Conservation (phyloP, 1,140 invertebrate species). For the Bombus picipes region DNA sequence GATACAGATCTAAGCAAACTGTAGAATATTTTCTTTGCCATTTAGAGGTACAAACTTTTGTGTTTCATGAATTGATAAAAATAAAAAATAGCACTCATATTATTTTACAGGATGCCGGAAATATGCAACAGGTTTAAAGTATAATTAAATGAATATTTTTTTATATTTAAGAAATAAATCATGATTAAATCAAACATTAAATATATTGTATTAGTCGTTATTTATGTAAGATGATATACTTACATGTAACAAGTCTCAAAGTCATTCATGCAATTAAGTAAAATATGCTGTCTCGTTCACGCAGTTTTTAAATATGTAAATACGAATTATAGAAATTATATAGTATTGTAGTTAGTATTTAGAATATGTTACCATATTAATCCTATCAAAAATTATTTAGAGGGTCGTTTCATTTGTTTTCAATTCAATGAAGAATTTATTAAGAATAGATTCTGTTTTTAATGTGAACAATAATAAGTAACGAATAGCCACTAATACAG, state of each 20-base stretch:
- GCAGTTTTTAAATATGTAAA: not conserved
- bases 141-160: slow-evolving; percentile 54
- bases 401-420: not conserved
- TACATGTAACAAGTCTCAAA: slow-evolving; percentile 17
- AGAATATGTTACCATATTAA: not conserved
- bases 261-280: not conserved
- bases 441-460: not conserved
- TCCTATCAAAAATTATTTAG: not conserved
- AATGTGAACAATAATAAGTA: not conserved
- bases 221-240: not conserved
- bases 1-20: slow-evolving; percentile 18
- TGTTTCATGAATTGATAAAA: slow-evolving; percentile 42
- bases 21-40: slow-evolving; percentile 58
- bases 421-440: not conserved
- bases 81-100: slow-evolving; percentile 61
- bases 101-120: slow-evolving; percentile 68
- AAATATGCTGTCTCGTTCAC: not conserved
- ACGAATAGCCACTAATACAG: not conserved
- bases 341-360: not conserved
- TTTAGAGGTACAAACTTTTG: slow-evolving; percentile 57
- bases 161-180: slow-evolving; percentile 38
- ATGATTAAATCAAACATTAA: not conserved
- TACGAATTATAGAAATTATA: not conserved
- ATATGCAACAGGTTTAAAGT: slow-evolving; percentile 68
- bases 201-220: not conserved